Base-by-base conservation (phyloP, 2,113 vertebrate genomes). In the Arvicanthis niloticus region DNA sequence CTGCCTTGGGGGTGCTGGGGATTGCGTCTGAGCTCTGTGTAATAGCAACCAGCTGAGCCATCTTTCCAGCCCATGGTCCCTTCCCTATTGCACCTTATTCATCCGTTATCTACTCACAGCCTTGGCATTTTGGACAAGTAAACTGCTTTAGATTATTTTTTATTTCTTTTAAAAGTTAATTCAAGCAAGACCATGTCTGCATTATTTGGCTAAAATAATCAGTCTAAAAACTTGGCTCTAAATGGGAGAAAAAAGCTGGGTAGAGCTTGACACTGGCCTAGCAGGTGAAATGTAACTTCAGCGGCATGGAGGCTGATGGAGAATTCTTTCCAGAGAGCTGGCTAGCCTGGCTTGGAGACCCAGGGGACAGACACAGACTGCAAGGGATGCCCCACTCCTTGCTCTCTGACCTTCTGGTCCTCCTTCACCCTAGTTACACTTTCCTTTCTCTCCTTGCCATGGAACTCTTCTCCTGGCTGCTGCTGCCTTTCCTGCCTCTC, bases 141-240 rank as follows among this genome's bases (percentile, higher is more conserved):
- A 40, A 29, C 31, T 70, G 53, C 34, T 84, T 81, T 84, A 45
- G 19, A 94, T 51, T 29, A 60, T 92, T 96, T 68, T 78, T 70
- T 80, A 4, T 24, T 75, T 42, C 42, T 42, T 48, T 48, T 22
- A 4, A 76, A 82, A 82, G 72, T 19, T 17, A 40, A 84, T 62
- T 89, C 53, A 86, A 56, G 5, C 45, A 78, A 51, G 45, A 26
- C 42, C 4, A 72, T 88, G 82, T 96, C 65, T 89, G 24, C 29
- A 91, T 94, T 93, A 89, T 88, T 93, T 94, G 78, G 72, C 26
- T 84, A 78, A 91, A 67, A 88, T 40, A 58, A 29, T 72, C 31
- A 81, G 72, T 73, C 34, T 88, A 88, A 89, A 91, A 89, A 40
- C 53, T 72, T 70, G 72, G 13, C 34, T 67, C 62, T 40, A 86